Evolutionary conservation across 2,113 vertebrate species (phyloP), one percentile per base, ranked within the genome.

Genomic region (Caranx melampygus): DNA sequence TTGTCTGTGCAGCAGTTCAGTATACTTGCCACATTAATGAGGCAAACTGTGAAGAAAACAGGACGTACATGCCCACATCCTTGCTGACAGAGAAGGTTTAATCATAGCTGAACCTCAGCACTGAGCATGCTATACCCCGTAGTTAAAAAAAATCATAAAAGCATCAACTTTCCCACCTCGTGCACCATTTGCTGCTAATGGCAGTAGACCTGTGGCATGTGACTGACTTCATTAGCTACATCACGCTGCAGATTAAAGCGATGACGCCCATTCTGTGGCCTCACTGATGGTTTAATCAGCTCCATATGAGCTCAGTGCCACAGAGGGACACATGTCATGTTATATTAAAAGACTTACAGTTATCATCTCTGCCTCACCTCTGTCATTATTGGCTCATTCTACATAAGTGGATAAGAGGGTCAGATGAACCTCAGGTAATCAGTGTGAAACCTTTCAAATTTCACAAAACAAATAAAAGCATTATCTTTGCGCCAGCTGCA

Each of bases 271-370:
- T 77, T 55, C 55, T 61, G 45, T 65, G 45, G 37, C 33, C 65
- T 79, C 45, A 59, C 54, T 60, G 20, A 37, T 51, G 68, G 37
- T 76, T 80, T 86, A 78, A 84, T 90, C 74, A 82, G 52, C 63
- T 69, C 61, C 21, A 52, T 61, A 73, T 71, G 59, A 60, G 61
- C 26, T 21, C 45, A 21, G 6, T 54, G 40, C 37, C 31, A 10
- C 42, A 64, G 18, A 34, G 15, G 49, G 51, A 59, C 66, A 26
- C 44, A 31, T 60, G 47, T 83, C 42, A 61, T 54, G n/a, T 80
- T 26, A 61, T n/a, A 67, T 66, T 67, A 58, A 31, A 67, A 3
- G 42, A 75, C 42, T 72, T 26, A 21, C 6, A 35, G 40, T 62
- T 65, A 47, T 44, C 16, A 21, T 20, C n/a, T 31, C 7, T 72